Evolutionary conservation across 2,888 invertebrate genomes (phyloP), one percentile per base, ranked within the genome.

Genomic region (Linnaemya tessellans): DNA sequence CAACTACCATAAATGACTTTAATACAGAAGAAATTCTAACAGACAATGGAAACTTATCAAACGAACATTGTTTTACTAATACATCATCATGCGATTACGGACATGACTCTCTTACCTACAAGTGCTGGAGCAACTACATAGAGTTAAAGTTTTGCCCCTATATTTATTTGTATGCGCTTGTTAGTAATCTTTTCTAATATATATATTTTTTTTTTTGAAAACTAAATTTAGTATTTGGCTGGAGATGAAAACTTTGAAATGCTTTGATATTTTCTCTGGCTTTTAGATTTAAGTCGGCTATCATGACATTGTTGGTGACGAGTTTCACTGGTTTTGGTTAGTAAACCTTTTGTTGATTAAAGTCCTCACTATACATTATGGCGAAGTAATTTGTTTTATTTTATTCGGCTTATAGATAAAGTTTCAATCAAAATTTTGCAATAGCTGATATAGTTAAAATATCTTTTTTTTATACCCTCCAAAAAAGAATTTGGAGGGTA

Each of bases 11-110:
- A 75, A 82, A 82, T 54, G 5, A 58, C 49, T 83, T 78, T 71
- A 71, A 67, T 65, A 58, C 58, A 65, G 22, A 51, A 35, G 10
- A 83, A 77, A 62, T 75, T 75, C 35, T 56, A 82, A 65, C 58
- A 78, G 71, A 83, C 78, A 83, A 83, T 71, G 41, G 51, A 82
- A 82, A 77, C 70, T 82, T 82, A 77, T 75, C 75, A 82, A 77
- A 49, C 49, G 75, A 25, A 78, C 38, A 25, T 83, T 78, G 49
- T 67, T 65, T 78, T 58, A 49, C 65, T 41, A 38, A 43, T 18
- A 60, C 1, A 74, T 41, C 67, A 74, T 80, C 67, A 49, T n/a
- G 41, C 38, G 10, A 41, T 67, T 62, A 25, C 18, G 11, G 35
- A 54, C 25, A 51, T 13, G 20, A n/a, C 35, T 56, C 20, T 38